Conservation (phyloP, 2,888 invertebrate genomes). For the Nebria salina region DNA sequence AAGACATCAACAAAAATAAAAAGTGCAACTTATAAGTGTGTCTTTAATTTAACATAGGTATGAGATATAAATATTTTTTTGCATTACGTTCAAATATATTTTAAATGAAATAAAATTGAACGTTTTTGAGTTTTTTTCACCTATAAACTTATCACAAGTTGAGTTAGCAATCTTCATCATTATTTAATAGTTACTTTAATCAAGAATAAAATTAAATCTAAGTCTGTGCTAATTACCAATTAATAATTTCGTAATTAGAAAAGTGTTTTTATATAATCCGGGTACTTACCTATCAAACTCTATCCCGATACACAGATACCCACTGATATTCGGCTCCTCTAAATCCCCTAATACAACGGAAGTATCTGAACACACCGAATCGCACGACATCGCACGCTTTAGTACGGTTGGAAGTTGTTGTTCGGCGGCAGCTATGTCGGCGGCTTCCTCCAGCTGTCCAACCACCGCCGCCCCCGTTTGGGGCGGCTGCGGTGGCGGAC, state of each 20-base stretch:
- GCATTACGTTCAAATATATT: too few relatives aligned
- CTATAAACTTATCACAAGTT: too few relatives aligned
- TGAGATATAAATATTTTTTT: too few relatives aligned
- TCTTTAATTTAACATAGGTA: too few relatives aligned
- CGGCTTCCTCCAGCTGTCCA: slow-evolving; percentile 36
- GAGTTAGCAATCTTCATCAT: too few relatives aligned
- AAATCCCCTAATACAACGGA: slow-evolving; percentile 76
- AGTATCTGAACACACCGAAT: slow-evolving; percentile 83
- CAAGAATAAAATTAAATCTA: not conserved
- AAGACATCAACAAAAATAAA: too few relatives aligned
- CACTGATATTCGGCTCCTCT: slow-evolving; percentile 76
- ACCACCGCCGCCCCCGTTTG: slow-evolving; percentile 41
- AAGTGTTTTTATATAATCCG: not conserved
- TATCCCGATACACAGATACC: slow-evolving; percentile 79
- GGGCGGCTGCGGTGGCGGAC: slow-evolving; percentile 11
- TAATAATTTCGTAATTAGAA: too few relatives aligned
- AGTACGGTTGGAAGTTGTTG: slow-evolving; percentile 60
- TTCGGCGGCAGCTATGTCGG: slow-evolving; percentile 53
- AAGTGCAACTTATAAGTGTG: too few relatives aligned
- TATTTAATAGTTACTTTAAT: too few relatives aligned
- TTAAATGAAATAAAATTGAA: too few relatives aligned
- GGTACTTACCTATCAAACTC: slow-evolving; percentile 77
- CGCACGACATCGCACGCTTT: slow-evolving; percentile 78
- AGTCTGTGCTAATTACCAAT: not conserved
- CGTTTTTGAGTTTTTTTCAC: too few relatives aligned